phyloP scores from a whole-genome alignment of 1,140 invertebrate species.

The Pararge aegeria region DNA sequence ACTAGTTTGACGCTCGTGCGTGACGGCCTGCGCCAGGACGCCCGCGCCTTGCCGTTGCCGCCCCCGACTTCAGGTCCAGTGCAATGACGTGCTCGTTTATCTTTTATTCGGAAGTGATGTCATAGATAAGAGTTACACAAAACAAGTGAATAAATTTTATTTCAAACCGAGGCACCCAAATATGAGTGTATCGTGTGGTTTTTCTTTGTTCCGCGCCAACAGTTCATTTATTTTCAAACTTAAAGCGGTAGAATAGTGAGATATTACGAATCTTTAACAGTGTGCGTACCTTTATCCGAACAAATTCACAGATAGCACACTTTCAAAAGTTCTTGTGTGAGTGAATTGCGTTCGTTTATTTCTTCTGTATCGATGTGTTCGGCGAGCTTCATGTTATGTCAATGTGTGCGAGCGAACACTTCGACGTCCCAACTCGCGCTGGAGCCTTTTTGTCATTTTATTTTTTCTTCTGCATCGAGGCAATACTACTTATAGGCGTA shows the following conservation, averaged over 20 bases:
- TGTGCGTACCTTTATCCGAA: conserved; percentile 21
- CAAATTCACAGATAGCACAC: conserved; percentile 37
- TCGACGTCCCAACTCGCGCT: conserved; percentile 53
- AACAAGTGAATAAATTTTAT: conserved; percentile 10
- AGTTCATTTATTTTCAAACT: conserved; percentile 15
- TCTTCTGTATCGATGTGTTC: conserved; percentile 51
- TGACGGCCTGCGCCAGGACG: conserved; percentile 70
- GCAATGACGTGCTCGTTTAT: conserved; percentile 70
- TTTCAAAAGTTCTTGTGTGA: conserved; percentile 46
- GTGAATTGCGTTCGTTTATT: conserved; percentile 56
- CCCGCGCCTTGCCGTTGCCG: conserved; percentile 51
- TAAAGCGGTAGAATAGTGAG: conserved; percentile 15
- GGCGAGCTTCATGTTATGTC: conserved; percentile 46
- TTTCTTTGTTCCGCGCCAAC: conserved; percentile 6
- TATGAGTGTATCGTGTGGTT: conserved; percentile 2
- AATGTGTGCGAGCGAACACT: conserved; percentile 61
- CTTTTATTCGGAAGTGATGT: conserved; percentile 31
- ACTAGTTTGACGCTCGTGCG: conserved; percentile 74
- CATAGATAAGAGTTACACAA: conserved; percentile 12
- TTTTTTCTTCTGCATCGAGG: conserved; percentile 62
- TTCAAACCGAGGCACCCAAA: not conserved
- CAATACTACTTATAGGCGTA: conserved; percentile 34
- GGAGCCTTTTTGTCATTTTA: conserved; percentile 74
- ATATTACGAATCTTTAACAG: conserved; percentile 8
- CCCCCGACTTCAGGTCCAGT: conserved; percentile 68